These are phyloP conservation scores for Drosophila prosaltans DNA, from an alignment of 1,140 invertebrate genomes.

Conservation along the genomic window DNA sequence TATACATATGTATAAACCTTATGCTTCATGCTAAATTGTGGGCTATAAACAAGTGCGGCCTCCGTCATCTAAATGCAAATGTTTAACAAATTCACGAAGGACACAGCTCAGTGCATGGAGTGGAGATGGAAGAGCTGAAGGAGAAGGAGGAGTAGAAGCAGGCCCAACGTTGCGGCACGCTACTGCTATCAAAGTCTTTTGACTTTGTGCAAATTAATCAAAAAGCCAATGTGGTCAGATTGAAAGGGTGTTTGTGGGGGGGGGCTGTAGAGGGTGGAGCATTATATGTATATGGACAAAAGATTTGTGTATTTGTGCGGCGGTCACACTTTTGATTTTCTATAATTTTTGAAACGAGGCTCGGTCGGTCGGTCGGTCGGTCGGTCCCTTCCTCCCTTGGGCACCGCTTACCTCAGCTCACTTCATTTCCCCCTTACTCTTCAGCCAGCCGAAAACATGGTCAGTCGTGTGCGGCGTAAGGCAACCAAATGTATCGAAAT, in stretches of 20 bases:
- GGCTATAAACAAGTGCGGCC: slow-evolving; percentile 68
- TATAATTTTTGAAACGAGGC: slow-evolving; percentile 73
- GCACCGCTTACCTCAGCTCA: neutral
- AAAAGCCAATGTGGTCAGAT: slow-evolving; percentile 36
- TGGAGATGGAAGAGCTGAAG: neutral
- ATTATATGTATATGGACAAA: neutral
- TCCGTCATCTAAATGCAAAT: slow-evolving; percentile 75
- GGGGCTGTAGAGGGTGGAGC: no score
- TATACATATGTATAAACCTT: neutral
- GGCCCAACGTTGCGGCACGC: slow-evolving; percentile 70
- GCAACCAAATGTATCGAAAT: slow-evolving; percentile 83
- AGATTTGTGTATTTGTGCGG: slow-evolving; percentile 53
- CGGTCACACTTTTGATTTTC: slow-evolving; percentile 81
- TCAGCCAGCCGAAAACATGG: slow-evolving; percentile 78
- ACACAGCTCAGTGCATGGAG: slow-evolving; percentile 23
- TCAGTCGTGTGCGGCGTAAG: slow-evolving; percentile 82
- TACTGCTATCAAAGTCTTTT: slow-evolving; percentile 78
- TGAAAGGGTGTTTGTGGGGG: no score
- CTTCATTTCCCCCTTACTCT: neutral
- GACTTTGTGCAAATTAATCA: slow-evolving; percentile 74
- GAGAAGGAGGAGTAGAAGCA: no score
- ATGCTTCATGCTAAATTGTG: slow-evolving; percentile 43
- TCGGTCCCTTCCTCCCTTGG: slow-evolving; percentile 1
- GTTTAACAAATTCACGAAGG: slow-evolving; percentile 50
- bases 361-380: slow-evolving; percentile 40